phyloP scores from a whole-genome alignment of 2,113 vertebrate genomes.

The Scomber colias region DNA sequence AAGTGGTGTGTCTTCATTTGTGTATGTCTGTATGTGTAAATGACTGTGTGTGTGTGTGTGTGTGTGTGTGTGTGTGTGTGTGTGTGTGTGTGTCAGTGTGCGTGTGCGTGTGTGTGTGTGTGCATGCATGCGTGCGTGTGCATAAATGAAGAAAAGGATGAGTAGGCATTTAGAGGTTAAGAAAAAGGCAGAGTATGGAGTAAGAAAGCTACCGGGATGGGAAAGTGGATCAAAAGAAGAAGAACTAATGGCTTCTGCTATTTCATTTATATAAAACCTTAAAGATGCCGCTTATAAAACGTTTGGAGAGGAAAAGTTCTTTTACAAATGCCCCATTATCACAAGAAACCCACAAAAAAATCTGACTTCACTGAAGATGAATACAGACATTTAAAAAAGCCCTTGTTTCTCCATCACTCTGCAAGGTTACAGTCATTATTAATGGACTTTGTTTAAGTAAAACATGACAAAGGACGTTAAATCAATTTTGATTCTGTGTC shows the following conservation, averaged over 20 bases:
- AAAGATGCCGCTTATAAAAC: conserved; percentile 9
- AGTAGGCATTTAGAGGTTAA: conserved; percentile 12
- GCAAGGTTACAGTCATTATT: background rate
- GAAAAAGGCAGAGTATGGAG: conserved; percentile 8
- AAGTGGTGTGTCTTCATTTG: conserved; percentile 13
- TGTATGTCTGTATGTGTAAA: background rate
- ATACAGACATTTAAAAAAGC: background rate
- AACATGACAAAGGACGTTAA: conserved; percentile 3
- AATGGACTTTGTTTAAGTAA: background rate
- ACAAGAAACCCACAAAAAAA: background rate
- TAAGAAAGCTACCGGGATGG: background rate
- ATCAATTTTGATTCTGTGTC: background rate
- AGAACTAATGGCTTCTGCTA: background rate
- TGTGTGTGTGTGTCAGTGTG: conserved; percentile 10
- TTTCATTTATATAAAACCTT: conserved; percentile 17
- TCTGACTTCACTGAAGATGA: background rate
- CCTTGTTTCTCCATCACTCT: background rate
- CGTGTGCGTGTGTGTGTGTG: background rate
- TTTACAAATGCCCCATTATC: background rate
- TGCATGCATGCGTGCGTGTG: background rate
- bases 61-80: background rate
- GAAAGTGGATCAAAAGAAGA: conserved; percentile 10
- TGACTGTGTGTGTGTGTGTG: background rate
- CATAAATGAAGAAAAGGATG: conserved; percentile 12
- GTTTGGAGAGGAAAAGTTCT: background rate